Conservation (phyloP, 2,797 vertebrate genomes). For the Rallus crepitans region DNA sequence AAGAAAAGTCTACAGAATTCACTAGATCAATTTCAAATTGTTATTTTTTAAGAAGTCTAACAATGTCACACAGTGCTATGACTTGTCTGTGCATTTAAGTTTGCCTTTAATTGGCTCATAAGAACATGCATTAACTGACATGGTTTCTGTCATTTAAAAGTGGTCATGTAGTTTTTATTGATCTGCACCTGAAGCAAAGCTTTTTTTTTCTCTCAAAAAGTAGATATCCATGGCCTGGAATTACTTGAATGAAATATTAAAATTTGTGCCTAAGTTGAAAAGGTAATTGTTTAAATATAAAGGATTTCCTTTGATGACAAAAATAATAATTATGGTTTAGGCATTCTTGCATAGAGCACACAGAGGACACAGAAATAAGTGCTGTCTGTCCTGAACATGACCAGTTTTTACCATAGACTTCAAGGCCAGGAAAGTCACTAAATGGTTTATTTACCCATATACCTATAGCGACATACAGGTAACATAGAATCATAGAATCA, state of each 20-base stretch:
- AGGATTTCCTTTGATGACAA: background rate
- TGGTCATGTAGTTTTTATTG: background rate
- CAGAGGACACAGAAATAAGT: background rate
- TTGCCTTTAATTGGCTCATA: background rate
- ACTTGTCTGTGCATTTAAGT: background rate
- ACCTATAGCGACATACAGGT: background rate
- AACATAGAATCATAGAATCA: background rate
- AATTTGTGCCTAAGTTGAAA: background rate
- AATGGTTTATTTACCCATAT: background rate
- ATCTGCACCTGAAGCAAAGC: background rate
- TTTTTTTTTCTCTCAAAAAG: background rate
- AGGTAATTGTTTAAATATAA: background rate
- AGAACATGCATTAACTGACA: slow-evolving; percentile 10
- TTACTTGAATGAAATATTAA: background rate
- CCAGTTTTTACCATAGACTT: background rate
- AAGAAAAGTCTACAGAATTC: background rate
- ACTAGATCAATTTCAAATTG: background rate
- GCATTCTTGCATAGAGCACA: background rate
- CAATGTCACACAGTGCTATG: background rate
- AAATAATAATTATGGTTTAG: background rate
- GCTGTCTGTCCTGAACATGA: background rate
- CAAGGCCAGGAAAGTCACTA: background rate
- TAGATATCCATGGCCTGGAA: background rate
- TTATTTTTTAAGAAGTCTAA: background rate
- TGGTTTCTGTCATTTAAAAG: slow-evolving; percentile 16